Evolutionary conservation across 92 coral and sea anemone genomes (phyloP).

Genomic region (Paragorgia papillata): DNA sequence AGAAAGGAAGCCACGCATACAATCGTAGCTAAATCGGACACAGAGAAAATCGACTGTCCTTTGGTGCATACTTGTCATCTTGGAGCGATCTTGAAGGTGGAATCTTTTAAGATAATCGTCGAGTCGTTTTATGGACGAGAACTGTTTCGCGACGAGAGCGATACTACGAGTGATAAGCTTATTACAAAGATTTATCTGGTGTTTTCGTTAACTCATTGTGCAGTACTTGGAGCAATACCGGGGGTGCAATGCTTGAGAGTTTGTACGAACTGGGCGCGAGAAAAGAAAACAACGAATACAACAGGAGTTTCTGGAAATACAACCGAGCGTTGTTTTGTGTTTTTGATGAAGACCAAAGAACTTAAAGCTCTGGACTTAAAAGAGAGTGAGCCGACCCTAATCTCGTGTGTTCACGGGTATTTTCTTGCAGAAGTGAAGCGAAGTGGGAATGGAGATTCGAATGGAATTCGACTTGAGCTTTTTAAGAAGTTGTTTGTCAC

Average conservation of each 20-base stretch:
- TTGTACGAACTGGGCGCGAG: not conserved
- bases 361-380: not conserved
- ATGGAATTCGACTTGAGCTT: not conserved
- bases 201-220: slow-evolving; percentile 5
- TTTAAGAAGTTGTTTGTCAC: slow-evolving; percentile 49
- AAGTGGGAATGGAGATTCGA: not conserved
- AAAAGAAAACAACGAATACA: not conserved
- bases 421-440: not conserved
- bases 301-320: not conserved
- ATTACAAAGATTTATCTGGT: slow-evolving; percentile 4
- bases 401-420: slow-evolving; percentile 11
- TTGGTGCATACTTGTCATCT: not conserved
- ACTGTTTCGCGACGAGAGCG: not conserved
- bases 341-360: slow-evolving; percentile 11
- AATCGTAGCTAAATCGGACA: not conserved
- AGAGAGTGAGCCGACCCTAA: not conserved
- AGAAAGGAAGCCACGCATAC: not conserved
- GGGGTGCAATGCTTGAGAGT: not conserved
- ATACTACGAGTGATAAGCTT: not conserved
- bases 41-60: not conserved
- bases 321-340: slow-evolving; percentile 2
- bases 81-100: slow-evolving; percentile 23
- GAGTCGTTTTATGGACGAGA: not conserved
- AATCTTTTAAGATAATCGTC: slow-evolving; percentile 20
- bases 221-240: slow-evolving; percentile 12